Evolutionary conservation across 2,888 invertebrate genomes (phyloP).

Genomic region (Drosophila rellima): DNA sequence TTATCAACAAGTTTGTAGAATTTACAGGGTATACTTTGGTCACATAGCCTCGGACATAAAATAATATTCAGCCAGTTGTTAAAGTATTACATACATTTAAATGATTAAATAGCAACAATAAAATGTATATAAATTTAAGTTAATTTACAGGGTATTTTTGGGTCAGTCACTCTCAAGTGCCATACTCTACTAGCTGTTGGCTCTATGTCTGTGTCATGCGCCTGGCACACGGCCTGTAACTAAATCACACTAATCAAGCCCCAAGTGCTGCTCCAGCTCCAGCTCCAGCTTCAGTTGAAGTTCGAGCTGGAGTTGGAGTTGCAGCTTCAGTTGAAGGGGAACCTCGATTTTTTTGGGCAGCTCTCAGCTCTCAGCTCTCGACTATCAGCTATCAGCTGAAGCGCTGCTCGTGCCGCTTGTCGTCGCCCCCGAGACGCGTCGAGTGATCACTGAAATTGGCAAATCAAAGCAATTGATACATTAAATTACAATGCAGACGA

Average conservation of each 20-base stretch:
- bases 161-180: background rate
- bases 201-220: conserved; percentile 71
- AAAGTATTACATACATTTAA: no score
- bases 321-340: conserved; percentile 16
- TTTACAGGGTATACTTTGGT: conserved; percentile 18
- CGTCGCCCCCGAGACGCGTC: conserved; percentile 68
- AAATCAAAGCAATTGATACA: conserved; percentile 81
- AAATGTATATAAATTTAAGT: background rate
- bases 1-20: background rate
- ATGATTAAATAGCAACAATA: no score
- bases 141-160: conserved; percentile 12
- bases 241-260: conserved; percentile 81
- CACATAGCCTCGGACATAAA: background rate
- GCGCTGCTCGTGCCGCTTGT: conserved; percentile 74
- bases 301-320: conserved; percentile 5
- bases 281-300: conserved; percentile 21
- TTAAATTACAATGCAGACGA: conserved; percentile 82
- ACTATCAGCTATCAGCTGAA: conserved; percentile 60
- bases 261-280: conserved; percentile 69
- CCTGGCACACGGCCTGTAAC: conserved; percentile 81
- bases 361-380: conserved; percentile 42
- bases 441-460: conserved; percentile 75
- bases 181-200: conserved; percentile 14
- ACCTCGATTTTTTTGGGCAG: conserved; percentile 4
- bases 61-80: background rate